phyloP scores from a whole-genome alignment of 2,797 vertebrate species.

The Xerus rutilus region DNA sequence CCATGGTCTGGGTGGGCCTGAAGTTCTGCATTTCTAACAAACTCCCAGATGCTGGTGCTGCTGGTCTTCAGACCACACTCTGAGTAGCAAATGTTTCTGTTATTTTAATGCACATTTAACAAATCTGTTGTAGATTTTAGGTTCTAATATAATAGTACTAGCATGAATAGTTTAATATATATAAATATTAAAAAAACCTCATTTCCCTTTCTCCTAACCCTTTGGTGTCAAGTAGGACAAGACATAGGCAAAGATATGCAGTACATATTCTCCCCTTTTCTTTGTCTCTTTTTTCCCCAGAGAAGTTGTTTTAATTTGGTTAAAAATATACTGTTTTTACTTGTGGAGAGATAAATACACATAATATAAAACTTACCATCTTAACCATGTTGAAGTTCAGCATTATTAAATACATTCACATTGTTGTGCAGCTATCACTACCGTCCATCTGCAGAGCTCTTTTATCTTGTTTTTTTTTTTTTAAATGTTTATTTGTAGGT shows the following conservation, averaged over 20 bases:
- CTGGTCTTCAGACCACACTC: not conserved
- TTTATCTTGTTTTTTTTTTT: not conserved
- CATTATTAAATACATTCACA: not conserved
- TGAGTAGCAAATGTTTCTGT: conserved; percentile 6
- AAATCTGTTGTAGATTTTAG: not conserved
- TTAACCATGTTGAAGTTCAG: not conserved
- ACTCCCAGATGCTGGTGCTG: not conserved
- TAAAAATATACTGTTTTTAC: conserved; percentile 31
- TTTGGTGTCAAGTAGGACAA: conserved; percentile 29
- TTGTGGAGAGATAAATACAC: not conserved
- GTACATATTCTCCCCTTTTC: not conserved
- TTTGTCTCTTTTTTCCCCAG: not conserved
- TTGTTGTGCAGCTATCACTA: not conserved
- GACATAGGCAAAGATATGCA: not conserved
- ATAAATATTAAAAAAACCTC: not conserved
- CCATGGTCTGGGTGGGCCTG: not conserved
- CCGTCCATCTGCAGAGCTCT: not conserved
- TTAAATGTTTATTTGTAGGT: no score
- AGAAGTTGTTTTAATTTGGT: conserved; percentile 12
- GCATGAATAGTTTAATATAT: not conserved
- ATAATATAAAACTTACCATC: not conserved
- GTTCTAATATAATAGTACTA: not conserved
- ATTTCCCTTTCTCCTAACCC: not conserved
- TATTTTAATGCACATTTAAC: conserved; percentile 16
- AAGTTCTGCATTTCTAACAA: not conserved